Conservation (phyloP, 2,888 invertebrate genomes). For the Drosophila subsilvestris region DNA sequence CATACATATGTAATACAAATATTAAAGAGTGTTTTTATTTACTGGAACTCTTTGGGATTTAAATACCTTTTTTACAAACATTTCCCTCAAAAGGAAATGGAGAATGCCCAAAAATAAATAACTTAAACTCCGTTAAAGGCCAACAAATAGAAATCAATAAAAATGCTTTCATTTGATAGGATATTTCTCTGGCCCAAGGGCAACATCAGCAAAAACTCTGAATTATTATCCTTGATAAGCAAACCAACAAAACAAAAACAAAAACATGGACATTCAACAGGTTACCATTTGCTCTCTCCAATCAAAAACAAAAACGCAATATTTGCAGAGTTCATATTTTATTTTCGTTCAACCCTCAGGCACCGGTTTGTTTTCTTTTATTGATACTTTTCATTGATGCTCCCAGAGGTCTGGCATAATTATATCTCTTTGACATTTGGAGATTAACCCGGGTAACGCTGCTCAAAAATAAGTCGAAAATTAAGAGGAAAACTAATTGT, state of each 20-base stretch:
- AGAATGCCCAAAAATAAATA: constrained; percentile 5
- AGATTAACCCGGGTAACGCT: constrained; percentile 3
- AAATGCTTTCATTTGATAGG: constrained; percentile 1
- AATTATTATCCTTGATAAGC: not conserved
- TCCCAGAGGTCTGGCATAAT: not conserved
- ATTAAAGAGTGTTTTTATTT: not conserved
- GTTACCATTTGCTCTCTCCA: constrained; percentile 16
- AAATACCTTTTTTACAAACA: no score
- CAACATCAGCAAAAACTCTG: not conserved
- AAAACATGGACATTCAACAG: constrained; percentile 42
- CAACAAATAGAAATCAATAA: constrained; percentile 14
- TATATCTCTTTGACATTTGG: constrained; percentile 1
- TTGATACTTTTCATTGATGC: not conserved
- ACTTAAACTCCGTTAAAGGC: no score
- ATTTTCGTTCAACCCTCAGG: not conserved
- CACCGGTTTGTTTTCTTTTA: constrained; percentile 1
- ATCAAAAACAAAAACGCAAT: not conserved
- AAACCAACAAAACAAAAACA: not conserved
- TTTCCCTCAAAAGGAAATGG: not conserved
- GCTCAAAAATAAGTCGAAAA: constrained; percentile 25
- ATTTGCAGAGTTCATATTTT: not conserved
- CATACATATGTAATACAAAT: not conserved
- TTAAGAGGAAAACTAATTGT: constrained; percentile 44
- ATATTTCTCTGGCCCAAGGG: not conserved
- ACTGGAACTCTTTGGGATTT: no score